These are phyloP conservation scores for Collichthys lucidus DNA, from an alignment of 2,113 vertebrate genomes.

Conservation along the genomic window DNA sequence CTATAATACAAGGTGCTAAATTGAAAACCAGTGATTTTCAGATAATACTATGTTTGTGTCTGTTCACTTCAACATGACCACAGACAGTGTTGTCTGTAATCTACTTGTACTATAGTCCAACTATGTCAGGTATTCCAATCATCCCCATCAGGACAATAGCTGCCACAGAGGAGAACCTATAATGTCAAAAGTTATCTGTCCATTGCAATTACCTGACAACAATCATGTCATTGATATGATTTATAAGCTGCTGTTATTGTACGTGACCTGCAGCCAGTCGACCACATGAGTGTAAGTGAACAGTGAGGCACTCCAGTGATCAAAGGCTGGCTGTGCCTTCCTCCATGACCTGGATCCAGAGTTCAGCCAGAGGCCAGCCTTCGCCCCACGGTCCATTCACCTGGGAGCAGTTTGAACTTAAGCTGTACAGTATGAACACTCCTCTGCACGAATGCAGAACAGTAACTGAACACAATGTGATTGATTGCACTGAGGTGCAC, in stretches of 20 bases:
- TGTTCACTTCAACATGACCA: not conserved
- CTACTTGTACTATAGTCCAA: not conserved
- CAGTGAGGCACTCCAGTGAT: conserved; percentile 62
- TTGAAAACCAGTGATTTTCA: conserved; percentile 32
- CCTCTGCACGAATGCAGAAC: not conserved
- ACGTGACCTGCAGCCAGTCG: conserved; percentile 48
- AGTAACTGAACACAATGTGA: not conserved
- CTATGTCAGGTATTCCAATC: conserved; percentile 51
- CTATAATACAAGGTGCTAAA: conserved; percentile 3
- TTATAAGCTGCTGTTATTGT: conserved; percentile 44
- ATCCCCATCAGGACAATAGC: not conserved
- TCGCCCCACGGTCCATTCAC: conserved; percentile 39
- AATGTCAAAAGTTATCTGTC: conserved; percentile 20
- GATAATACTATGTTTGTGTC: conserved; percentile 41
- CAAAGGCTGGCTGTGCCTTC: conserved; percentile 56
- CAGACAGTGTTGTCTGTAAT: conserved; percentile 32
- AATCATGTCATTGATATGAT: conserved; percentile 58
- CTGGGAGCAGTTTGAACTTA: conserved; percentile 36
- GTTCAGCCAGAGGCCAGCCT: conserved; percentile 73
- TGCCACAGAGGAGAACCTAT: conserved; percentile 3
- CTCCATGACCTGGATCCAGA: conserved; percentile 55
- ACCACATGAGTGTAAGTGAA: conserved; percentile 47
- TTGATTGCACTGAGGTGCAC: not conserved
- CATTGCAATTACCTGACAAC: conserved; percentile 42
- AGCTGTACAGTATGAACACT: not conserved